Conservation (phyloP, 1,140 invertebrate genomes). For the Mizuhopecten yessoensis region DNA sequence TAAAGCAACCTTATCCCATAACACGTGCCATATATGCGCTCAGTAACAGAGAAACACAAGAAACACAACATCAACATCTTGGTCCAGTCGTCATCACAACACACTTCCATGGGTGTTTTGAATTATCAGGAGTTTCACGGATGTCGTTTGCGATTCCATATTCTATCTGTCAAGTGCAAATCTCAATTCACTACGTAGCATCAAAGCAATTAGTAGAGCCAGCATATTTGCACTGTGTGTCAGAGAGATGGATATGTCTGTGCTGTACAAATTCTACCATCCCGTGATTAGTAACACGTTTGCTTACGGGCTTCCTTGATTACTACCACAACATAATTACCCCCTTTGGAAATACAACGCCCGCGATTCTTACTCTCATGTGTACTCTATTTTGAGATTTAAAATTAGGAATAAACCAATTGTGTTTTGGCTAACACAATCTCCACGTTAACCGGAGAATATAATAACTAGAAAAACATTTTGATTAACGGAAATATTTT, state of each 20-base stretch:
- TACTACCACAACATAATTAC: background rate
- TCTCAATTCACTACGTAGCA: background rate
- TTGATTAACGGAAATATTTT: too few species aligned
- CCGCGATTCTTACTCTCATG: background rate
- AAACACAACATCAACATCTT: background rate
- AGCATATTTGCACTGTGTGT: background rate
- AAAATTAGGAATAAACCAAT: background rate
- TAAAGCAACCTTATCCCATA: background rate
- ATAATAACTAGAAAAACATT: too few species aligned
- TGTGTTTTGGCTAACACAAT: too few species aligned
- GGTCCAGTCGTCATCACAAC: background rate
- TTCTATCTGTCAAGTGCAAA: slow-evolving; percentile 32
- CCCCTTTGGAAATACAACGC: slow-evolving; percentile 9
- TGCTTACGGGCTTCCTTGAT: background rate
- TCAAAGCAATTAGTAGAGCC: background rate
- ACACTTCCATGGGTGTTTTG: background rate
- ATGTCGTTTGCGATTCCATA: background rate
- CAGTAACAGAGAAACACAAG: background rate
- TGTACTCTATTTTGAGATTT: background rate
- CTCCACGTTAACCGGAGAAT: too few species aligned
- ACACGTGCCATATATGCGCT: background rate
- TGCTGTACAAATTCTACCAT: background rate
- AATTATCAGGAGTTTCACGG: background rate
- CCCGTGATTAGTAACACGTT: background rate
- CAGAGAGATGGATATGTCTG: background rate